Base-by-base conservation (phyloP, 2,888 invertebrate species). In the Synanthedon andrenaeformis region DNA sequence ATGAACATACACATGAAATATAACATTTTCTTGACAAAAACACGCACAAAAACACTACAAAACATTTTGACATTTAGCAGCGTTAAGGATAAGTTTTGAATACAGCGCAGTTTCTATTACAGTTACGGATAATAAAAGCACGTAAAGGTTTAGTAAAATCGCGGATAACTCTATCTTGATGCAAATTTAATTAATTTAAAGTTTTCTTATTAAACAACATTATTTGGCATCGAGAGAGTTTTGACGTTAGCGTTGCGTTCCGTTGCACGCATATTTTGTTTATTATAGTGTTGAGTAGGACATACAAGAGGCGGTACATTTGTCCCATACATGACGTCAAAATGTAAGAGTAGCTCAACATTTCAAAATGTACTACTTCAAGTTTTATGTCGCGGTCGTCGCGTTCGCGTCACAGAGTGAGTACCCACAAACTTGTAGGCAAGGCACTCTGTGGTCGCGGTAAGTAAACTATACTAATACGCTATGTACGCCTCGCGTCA, bases 141-240 rank as follows among this genome's bases (percentile, higher is more conserved):
- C 62, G 60, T 57, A 55, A 52, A 35, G 56, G 52, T 56, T 58
- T 61, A 55, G 42, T 56, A 55, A 57, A 59, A 59, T 60, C 75
- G 72, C 81, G 79, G 48, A 55, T 58, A 62, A 64, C 79, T 83
- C 79, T 52, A 82, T 81, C 81, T 80, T 74, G 69, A 79, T 72
- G 73, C 67, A 35, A 35, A 35, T 35, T 35, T 35, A 35, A 35
- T 35, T 35, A 35, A 35, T 35, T 10, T 35, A 56, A 60, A 66
- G 62, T 69, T 74, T 67, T 62, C 65, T 66, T 65, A 56, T 68
- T 76, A 76, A 81, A 79, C 78, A 82, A 82, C 77, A 76, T 73
- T 70, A 76, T 74, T 80, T 83, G 66, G 81, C 84, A 83, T 82
- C 82, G 74, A 84, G 84, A 83, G 82, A 84, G 82, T 74, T 72